Percentiles rank a stretch among this genome's conserved stretches.
These are phyloP conservation scores for Tilapia sparmanii DNA, from an alignment of 2,113 vertebrate species.

Conservation along the genomic window DNA sequence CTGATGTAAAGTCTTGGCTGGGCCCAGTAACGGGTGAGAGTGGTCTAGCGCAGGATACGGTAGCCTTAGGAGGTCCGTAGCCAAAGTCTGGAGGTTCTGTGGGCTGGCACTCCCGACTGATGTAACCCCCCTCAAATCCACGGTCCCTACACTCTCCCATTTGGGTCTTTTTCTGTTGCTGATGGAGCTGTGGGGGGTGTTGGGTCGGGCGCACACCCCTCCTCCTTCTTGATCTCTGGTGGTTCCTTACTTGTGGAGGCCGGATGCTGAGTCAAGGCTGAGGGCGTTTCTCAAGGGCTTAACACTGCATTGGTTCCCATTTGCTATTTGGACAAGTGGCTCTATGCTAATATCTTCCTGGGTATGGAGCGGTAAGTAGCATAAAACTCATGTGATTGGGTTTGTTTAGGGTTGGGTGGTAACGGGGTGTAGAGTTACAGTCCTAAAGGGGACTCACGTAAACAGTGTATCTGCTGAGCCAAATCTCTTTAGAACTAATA, in stretches of 20 bases:
- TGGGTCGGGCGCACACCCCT: slow-evolving; percentile 68
- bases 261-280: slow-evolving; percentile 76
- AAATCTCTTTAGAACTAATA: background rate
- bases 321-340: slow-evolving; percentile 90
- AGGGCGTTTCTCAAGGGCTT: slow-evolving; percentile 78
- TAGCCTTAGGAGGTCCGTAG: slow-evolving; percentile 86
- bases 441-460: slow-evolving; percentile 6
- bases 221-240: slow-evolving; percentile 76
- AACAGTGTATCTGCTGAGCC: background rate
- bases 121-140: slow-evolving; percentile 73
- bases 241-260: slow-evolving; percentile 81
- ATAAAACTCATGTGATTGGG: slow-evolving; percentile 80
- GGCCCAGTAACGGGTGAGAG: slow-evolving; percentile 80
- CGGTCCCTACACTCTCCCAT: slow-evolving; percentile 68
- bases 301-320: slow-evolving; percentile 81
- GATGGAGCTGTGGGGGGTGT: slow-evolving; percentile 72
- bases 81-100: slow-evolving; percentile 79
- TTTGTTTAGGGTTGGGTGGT: slow-evolving; percentile 65
- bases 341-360: slow-evolving; percentile 87
- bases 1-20: slow-evolving; percentile 92
- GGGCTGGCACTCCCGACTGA: slow-evolving; percentile 73
- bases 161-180: slow-evolving; percentile 80
- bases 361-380: slow-evolving; percentile 87
- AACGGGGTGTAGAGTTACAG: slow-evolving; percentile 37
- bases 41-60: slow-evolving; percentile 89